Base-by-base conservation (phyloP, 2,113 vertebrate species). In the Lipophrys pholis region DNA sequence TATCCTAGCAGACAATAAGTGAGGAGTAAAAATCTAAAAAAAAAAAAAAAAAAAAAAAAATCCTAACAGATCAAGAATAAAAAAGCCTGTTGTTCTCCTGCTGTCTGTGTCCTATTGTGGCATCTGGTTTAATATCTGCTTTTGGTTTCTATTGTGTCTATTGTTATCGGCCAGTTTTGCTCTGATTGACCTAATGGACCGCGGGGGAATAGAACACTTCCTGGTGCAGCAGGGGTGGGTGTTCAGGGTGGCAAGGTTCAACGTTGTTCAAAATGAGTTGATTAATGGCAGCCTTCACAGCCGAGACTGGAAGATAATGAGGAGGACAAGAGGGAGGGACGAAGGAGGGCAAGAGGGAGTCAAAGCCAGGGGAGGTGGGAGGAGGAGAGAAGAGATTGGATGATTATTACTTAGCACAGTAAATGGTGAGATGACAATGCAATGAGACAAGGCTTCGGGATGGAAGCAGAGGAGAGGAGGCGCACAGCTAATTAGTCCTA, bases 281-380 rank as follows among this genome's bases (percentile, higher is more conserved):
- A 94, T 94, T 93, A 90, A 94, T 91, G 92, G 76, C 54, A n/a
- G 80, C 85, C 79, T 82, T 86, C 86, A 84, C 55, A 40, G 68
- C 59, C 54, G 80, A 88, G 90, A 73, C 80, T n/a, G 4, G 14
- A 69, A 82, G 72, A 94, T 90, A 94, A 93, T 93, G 84, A 82
- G 43, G 48, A 85, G 87, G 78, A 88, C 84, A 77, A 85, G 90
- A 82, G 78, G 86, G 81, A 68, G 89, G 80, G 73, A 74, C 69
- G 7, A 67, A 76, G 81, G 79, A 75, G 85, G 83, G 71, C 72
- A 39, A 36, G 72, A 54, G 76, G 78, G 60, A 57, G 57, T 8
- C 16, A 30, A 15, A 56, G 35, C 21, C 21, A 59, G 60, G 69
- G 48, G 38, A 68, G 68, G 39, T 0, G 1, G 67, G 39, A 50